Evolutionary conservation across 2,113 vertebrate species (phyloP).

Genomic region (Microtus richardsoni): DNA sequence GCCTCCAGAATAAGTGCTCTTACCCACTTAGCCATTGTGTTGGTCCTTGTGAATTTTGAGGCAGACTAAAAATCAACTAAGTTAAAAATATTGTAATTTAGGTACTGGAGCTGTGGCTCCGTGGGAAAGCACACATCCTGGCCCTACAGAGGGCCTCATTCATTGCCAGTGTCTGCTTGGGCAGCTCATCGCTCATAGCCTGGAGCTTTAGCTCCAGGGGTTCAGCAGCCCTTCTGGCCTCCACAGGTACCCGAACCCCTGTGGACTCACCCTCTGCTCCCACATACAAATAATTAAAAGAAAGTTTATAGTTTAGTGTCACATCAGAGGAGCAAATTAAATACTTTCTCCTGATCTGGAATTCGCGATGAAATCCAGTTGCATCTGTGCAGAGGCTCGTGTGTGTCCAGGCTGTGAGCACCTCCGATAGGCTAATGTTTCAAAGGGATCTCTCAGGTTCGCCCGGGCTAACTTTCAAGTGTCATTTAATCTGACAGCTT

Average conservation of each 20-base stretch:
- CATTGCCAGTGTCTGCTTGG: background rate
- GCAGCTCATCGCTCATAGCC: background rate
- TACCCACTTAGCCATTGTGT: background rate
- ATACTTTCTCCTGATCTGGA: slow-evolving; percentile 45
- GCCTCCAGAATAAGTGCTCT: background rate
- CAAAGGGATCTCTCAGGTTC: background rate
- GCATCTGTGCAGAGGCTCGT: background rate
- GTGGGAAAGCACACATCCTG: too few relatives aligned
- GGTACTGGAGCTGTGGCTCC: background rate
- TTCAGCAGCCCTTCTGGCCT: background rate
- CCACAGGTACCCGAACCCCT: too few relatives aligned
- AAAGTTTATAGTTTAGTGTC: slow-evolving; percentile 13
- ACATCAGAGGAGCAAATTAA: background rate
- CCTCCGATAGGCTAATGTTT: slow-evolving; percentile 1
- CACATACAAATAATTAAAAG: background rate
- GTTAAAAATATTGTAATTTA: background rate
- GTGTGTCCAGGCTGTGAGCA: background rate
- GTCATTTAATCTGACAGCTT: slow-evolving; percentile 19
- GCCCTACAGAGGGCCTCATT: too few relatives aligned
- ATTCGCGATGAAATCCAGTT: background rate
- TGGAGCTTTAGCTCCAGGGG: background rate
- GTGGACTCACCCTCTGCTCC: too few relatives aligned
- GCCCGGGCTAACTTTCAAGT: background rate
- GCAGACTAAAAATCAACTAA: slow-evolving; percentile 41
- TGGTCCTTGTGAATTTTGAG: slow-evolving; percentile 37